These are phyloP conservation scores for Hypanus sabinus DNA, from an alignment of 2,113 vertebrate species.

Conservation along the genomic window DNA sequence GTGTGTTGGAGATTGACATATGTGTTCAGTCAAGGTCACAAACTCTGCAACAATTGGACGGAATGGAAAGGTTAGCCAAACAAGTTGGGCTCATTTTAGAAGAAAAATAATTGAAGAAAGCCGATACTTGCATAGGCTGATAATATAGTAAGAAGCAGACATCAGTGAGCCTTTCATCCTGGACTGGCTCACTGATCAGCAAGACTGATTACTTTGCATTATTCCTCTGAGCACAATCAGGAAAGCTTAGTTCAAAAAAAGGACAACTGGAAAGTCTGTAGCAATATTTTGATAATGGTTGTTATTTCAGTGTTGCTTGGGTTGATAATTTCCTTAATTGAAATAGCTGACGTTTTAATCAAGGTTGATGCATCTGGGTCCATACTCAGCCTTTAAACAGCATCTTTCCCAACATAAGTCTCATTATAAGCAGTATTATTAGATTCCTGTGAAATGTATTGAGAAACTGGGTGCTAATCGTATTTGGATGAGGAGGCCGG, in stretches of 20 bases:
- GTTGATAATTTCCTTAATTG: background rate
- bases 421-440: background rate
- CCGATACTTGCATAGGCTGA: background rate
- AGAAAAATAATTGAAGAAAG: background rate
- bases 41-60: background rate
- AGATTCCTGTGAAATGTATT: background rate
- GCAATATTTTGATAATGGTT: background rate
- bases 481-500: background rate
- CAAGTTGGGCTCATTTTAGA: background rate
- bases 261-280: background rate
- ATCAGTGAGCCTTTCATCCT: constrained; percentile 6
- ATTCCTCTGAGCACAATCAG: background rate
- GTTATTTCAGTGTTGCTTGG: background rate
- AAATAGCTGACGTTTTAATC: background rate
- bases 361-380: background rate
- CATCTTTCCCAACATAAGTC: background rate
- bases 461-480: background rate
- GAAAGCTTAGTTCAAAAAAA: background rate
- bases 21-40: constrained; percentile 20
- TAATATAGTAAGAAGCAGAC: background rate
- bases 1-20: background rate
- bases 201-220: constrained; percentile 3
- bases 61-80: background rate
- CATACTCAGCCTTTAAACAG: background rate
- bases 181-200: background rate